Evolutionary conservation across 1,140 invertebrate genomes (phyloP).

Genomic region (Trichogramma pretiosum): DNA sequence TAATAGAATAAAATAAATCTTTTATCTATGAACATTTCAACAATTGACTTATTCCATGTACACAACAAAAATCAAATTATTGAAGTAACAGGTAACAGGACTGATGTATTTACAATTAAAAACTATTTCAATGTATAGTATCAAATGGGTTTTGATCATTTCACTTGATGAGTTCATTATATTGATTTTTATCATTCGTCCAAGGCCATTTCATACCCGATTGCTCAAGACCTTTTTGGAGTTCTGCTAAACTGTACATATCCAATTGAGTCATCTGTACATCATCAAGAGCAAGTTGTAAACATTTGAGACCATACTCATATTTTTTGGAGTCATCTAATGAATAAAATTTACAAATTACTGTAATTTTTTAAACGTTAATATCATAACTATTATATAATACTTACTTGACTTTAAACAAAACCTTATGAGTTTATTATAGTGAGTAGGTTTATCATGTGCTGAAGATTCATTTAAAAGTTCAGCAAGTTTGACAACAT

Average conservation of each 20-base stretch:
- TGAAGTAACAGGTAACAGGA: no score
- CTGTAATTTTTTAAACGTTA: not conserved
- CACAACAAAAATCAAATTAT: no score
- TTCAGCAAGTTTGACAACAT: not conserved
- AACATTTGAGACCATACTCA: not conserved
- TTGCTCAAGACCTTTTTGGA: not conserved
- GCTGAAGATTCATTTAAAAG: not conserved
- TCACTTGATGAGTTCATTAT: no score
- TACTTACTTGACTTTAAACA: not conserved
- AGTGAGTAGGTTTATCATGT: not conserved
- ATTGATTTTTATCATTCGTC: no score
- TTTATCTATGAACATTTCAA: no score
- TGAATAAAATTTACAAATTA: not conserved
- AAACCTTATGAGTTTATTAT: not conserved
- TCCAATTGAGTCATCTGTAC: not conserved
- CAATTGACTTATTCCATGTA: no score
- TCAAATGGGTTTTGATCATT: no score
- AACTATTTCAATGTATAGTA: no score
- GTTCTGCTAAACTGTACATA: not conserved
- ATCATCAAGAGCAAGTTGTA: not conserved
- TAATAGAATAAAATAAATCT: no score
- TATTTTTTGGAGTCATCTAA: constrained; percentile 1
- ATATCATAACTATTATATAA: not conserved
- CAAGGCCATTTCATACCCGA: not conserved
- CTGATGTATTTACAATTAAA: no score